Percentiles rank a stretch among this genome's conserved stretches.
Conservation (phyloP, 2,113 vertebrate genomes). For the Ginglymostoma cirratum region DNA sequence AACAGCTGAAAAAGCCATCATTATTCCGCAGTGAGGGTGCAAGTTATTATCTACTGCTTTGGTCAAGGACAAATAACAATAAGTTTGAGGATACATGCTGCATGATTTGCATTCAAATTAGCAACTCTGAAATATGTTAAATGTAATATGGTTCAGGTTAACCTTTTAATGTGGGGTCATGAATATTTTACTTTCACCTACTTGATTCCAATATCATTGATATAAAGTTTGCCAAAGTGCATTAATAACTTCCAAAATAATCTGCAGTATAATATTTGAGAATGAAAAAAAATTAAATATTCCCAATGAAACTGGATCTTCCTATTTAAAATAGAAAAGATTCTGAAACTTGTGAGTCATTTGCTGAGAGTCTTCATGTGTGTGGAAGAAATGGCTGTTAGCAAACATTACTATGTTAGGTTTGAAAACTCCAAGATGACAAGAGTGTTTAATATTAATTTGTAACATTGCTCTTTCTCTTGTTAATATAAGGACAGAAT, state of each 20-base stretch:
- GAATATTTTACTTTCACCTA: constrained; percentile 28
- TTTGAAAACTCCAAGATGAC: not conserved
- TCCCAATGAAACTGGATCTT: not conserved
- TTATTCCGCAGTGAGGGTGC: not conserved
- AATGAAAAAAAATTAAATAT: not conserved
- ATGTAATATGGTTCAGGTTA: not conserved
- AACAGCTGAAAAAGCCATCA: not conserved
- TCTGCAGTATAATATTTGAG: not conserved
- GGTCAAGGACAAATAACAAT: not conserved
- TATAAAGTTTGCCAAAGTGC: constrained; percentile 14
- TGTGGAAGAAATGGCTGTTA: not conserved
- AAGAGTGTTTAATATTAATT: not conserved
- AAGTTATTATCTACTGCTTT: not conserved
- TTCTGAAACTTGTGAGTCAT: not conserved
- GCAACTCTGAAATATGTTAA: not conserved
- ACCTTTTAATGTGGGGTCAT: not conserved
- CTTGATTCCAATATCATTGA: not conserved
- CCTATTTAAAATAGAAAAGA: not conserved
- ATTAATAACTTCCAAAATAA: not conserved
- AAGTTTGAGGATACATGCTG: not conserved
- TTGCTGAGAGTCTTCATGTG: not conserved
- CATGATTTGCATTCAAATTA: not conserved
- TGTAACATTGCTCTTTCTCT: not conserved
- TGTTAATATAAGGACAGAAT: not conserved
- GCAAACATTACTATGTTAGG: not conserved